These are phyloP conservation scores for Lycopodina hypogea DNA, from an alignment of 37 sponge, comb jelly and placozoan genomes.

Conservation along the genomic window DNA sequence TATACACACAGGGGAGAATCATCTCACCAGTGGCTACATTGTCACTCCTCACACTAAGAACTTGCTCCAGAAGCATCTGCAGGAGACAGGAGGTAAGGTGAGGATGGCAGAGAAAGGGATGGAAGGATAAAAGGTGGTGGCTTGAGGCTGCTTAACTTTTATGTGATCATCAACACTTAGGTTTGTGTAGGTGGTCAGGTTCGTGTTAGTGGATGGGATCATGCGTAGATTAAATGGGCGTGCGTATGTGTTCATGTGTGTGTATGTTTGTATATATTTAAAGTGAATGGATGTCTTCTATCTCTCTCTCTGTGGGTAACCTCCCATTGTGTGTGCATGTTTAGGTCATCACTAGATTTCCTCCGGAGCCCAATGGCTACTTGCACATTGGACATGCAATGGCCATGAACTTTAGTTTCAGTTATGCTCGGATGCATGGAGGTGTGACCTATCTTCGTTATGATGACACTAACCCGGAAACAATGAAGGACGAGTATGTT, in stretches of 20 bases:
- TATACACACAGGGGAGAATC: conserved; percentile 96
- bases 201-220: no score
- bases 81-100: conserved; percentile 91
- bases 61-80: conserved; percentile 79
- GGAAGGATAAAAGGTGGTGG: no score
- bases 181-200: no score
- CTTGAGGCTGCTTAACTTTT: no score
- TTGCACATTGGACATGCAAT: conserved; percentile 99
- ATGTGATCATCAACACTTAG: no score
- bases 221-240: no score
- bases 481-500: conserved; percentile 92
- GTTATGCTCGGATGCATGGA: conserved; percentile 87
- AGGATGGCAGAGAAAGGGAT: background rate
- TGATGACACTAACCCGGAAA: conserved; percentile 99
- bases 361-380: conserved; percentile 99
- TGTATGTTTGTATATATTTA: no score
- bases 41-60: conserved; percentile 87
- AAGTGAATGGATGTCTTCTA: no score
- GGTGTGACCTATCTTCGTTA: conserved; percentile 88
- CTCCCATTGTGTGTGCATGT: no score
- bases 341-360: conserved; percentile 94
- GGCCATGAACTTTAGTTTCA: conserved; percentile 98
- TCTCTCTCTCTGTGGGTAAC: no score
- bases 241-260: no score
- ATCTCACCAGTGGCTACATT: conserved; percentile 89